A percentile compares a stretch with the other conserved stretches of the same genome.
phyloP scores from a whole-genome alignment of 2,797 vertebrate genomes.

The Varecia variegata region DNA sequence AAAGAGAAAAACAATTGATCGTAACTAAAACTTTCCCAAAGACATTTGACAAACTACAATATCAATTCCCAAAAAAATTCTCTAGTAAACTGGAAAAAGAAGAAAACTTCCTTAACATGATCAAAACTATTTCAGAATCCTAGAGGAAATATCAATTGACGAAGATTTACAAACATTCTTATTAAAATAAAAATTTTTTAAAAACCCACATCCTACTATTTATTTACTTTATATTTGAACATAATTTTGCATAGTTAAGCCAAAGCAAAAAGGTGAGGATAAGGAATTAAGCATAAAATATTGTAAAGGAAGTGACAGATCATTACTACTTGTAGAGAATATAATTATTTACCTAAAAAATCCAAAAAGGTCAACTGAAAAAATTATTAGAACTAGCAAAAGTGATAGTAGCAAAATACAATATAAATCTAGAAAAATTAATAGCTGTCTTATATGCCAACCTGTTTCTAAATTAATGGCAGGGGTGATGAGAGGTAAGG shows the following conservation, averaged over 20 bases:
- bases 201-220: not conserved
- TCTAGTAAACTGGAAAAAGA: not conserved
- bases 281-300: constrained; percentile 2
- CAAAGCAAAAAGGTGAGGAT: not conserved
- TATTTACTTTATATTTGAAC: not conserved
- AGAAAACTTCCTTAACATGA: not conserved
- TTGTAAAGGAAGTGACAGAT: not conserved
- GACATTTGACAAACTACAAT: not conserved
- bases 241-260: not conserved
- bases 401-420: not conserved
- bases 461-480: not conserved
- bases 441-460: not conserved
- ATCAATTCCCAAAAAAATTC: not conserved
- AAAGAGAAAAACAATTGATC: not conserved
- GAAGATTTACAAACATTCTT: not conserved
- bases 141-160: not conserved
- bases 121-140: not conserved
- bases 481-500: not conserved
- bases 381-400: not conserved
- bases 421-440: not conserved
- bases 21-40: not conserved
- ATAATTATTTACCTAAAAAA: not conserved
- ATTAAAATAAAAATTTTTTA: not conserved
- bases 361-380: not conserved
- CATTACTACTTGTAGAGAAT: not conserved